Base-by-base conservation (phyloP, 2,888 invertebrate genomes). In the Leptinotarsa peninsularis region DNA sequence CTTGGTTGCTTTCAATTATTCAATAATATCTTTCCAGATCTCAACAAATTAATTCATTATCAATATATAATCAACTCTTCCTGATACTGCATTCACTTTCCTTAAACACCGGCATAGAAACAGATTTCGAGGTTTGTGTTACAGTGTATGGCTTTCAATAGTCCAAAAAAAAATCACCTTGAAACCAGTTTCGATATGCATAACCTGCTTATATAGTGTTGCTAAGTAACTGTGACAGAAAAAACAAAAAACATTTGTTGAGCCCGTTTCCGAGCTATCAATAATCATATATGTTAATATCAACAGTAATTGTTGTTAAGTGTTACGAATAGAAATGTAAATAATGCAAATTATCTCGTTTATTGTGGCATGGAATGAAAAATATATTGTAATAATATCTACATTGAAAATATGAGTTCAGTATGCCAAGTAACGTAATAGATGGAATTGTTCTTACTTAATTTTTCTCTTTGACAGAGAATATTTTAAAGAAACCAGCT, bases 71-170 rank as follows among this genome's bases (percentile, higher is more conserved):
- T 43, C 10, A 43, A 43, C 43, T 52, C 4, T 43, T 18, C 7
- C 17, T 33, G 33, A 17, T 18, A 63, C 27, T 43, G 33, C 43
- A 17, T 63, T 43, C 63, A 43, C 63, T 18, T 17, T 63, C 10
- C 3, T 43, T 2, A 21, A 63, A 63, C 33, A 63, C 43, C 23
- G 21, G 58, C 14, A 14, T 17, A 33, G 7, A n/a, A 63, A 63
- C 23, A 58, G 58, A 23, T 58, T 63, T 63, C n/a, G 10, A 63
- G 63, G 63, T 63, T 63, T 33, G 63, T 63, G 63, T 63, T 63
- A 63, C 63, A 63, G 4, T 27, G 63, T 63, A 43, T n/a, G 18
- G 33, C 33, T 63, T 63, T 33, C n/a, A n/a, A 33, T 2, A 43
- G 3, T 23, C 23, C 13, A 63, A 63, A 63, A 63, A 63, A 63